phyloP scores from a whole-genome alignment of 92 coral and sea anemone genomes.

The Bergia sp. region DNA sequence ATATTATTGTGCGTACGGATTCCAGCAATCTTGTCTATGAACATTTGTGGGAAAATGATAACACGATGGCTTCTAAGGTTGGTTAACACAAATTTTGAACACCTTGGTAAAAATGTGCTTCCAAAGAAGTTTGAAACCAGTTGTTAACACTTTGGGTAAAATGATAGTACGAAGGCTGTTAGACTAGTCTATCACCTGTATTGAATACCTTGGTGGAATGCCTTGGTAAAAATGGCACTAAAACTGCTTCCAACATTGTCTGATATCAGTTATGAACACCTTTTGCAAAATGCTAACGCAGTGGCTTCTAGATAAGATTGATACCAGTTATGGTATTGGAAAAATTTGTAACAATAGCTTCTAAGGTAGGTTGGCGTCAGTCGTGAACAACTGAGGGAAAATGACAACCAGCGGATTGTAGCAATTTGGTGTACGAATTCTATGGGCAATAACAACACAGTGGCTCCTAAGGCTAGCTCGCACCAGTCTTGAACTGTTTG shows the following conservation, averaged over 20 bases:
- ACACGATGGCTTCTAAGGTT: slow-evolving; percentile 59
- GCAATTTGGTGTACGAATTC: no score
- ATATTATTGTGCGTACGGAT: slow-evolving; percentile 70
- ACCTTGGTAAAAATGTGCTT: background rate
- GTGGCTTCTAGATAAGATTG: no score
- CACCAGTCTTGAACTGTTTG: slow-evolving; percentile 54
- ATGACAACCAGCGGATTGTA: background rate
- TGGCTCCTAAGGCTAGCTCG: background rate
- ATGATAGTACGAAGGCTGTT: no score
- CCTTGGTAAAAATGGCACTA: no score
- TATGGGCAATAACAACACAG: background rate
- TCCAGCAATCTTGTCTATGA: slow-evolving; percentile 67
- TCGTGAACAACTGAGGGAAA: slow-evolving; percentile 53
- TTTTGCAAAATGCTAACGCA: background rate
- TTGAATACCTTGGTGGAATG: no score
- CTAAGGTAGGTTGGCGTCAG: no score
- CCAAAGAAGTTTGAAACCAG: no score
- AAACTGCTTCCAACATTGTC: no score
- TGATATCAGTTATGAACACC: slow-evolving; percentile 51
- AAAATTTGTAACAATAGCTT: slow-evolving; percentile 48
- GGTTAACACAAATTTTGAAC: background rate
- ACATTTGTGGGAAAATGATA: slow-evolving; percentile 68
- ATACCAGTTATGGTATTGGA: slow-evolving; percentile 19
- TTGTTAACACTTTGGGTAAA: no score
- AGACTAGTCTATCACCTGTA: no score